Conservation (phyloP, 2,888 invertebrate species). For the Ophion slaviceki region DNA sequence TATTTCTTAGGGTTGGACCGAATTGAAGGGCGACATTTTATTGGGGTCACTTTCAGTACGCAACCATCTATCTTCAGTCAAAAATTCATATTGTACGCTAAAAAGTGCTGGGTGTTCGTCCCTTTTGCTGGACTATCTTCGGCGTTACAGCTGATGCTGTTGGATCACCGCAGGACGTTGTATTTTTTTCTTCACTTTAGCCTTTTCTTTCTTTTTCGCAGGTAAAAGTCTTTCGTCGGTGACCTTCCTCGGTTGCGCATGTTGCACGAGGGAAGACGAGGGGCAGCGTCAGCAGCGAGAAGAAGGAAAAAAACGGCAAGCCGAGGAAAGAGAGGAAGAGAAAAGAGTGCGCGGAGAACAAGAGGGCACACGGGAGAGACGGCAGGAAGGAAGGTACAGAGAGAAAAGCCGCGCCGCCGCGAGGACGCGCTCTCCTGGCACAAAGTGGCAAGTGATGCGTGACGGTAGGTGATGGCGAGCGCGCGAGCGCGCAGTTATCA, state of each 20-base stretch:
- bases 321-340: neutral
- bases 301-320: neutral
- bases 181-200: slow-evolving; percentile 1
- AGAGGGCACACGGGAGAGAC: slow-evolving; percentile 6
- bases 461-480: slow-evolving; percentile 73
- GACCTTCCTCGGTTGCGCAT: slow-evolving; percentile 32
- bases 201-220: neutral
- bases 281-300: neutral
- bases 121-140: neutral
- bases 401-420: slow-evolving; percentile 34
- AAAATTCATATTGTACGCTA: too few species aligned
- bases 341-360: neutral
- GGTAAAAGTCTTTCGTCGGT: slow-evolving; percentile 31
- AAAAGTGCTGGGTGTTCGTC: too few species aligned
- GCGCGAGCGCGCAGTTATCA: slow-evolving; percentile 71
- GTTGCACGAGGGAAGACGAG: neutral
- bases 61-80: too few species aligned
- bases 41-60: too few species aligned
- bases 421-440: slow-evolving; percentile 62
- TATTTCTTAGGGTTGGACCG: too few species aligned
- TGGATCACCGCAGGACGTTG: slow-evolving; percentile 9
- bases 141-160: slow-evolving; percentile 35
- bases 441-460: slow-evolving; percentile 77
- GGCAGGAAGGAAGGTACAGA: slow-evolving; percentile 20
- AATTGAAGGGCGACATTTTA: too few species aligned